Percentiles rank a stretch among this genome's conserved stretches.
phyloP scores from a whole-genome alignment of 2,888 invertebrate species.

The Diaprepes abbreviatus region DNA sequence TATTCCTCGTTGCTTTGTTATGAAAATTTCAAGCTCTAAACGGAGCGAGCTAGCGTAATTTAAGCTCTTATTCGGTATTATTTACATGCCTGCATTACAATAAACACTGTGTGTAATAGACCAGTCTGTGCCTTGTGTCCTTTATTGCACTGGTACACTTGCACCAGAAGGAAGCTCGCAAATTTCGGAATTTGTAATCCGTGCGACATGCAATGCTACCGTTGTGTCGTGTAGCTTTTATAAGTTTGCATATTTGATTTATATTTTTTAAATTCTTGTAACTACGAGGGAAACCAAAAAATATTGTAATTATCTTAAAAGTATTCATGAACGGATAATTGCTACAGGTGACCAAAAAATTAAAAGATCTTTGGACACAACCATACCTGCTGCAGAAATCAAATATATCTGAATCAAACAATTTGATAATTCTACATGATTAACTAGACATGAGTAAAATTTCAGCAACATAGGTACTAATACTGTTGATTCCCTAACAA shows the following conservation, averaged over 20 bases:
- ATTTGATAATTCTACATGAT: too few relatives aligned
- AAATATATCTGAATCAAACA: too few relatives aligned
- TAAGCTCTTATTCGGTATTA: constrained; percentile 58
- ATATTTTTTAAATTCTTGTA: neutral
- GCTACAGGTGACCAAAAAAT: too few relatives aligned
- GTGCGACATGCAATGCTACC: constrained; percentile 24
- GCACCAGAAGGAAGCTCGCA: constrained; percentile 24
- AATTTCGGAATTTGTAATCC: constrained; percentile 31
- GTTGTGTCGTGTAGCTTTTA: constrained; percentile 5
- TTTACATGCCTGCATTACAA: constrained; percentile 57
- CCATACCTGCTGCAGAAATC: too few relatives aligned
- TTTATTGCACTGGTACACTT: constrained; percentile 24
- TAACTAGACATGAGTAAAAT: too few relatives aligned
- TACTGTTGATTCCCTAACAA: too few relatives aligned
- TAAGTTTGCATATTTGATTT: neutral
- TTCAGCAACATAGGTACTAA: too few relatives aligned
- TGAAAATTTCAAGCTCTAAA: constrained; percentile 54
- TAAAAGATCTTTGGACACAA: too few relatives aligned
- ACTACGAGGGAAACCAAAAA: too few relatives aligned
- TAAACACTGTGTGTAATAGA: constrained; percentile 58
- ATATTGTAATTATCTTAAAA: too few relatives aligned
- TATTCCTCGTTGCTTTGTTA: constrained; percentile 53
- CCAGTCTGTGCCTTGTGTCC: constrained; percentile 31
- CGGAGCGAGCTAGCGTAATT: constrained; percentile 52
- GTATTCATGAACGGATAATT: too few relatives aligned